phyloP scores from a whole-genome alignment of 2,797 vertebrate genomes.

The Natrix natrix region DNA sequence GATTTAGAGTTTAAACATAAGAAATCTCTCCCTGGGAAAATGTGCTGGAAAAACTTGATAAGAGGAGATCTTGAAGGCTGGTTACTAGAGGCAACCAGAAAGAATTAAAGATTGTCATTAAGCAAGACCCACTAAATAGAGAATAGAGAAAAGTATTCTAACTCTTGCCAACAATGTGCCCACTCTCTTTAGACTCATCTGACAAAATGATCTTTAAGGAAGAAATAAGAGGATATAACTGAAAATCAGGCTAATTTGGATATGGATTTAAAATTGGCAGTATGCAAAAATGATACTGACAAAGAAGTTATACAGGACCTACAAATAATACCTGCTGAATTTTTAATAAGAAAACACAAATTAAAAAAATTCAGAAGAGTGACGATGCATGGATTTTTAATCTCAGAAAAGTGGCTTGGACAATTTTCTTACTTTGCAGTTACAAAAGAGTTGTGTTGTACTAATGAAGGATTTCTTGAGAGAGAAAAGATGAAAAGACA shows the following conservation, averaged over 20 bases:
- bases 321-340: not conserved
- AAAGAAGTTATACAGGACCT: not conserved
- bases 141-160: not conserved
- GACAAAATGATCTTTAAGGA: not conserved
- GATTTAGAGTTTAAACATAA: too few relatives aligned
- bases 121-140: not conserved
- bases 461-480: not conserved
- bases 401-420: not conserved
- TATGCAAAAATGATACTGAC: not conserved
- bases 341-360: not conserved
- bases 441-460: not conserved
- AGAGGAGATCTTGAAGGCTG: too few relatives aligned
- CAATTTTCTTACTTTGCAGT: not conserved
- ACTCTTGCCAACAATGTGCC: not conserved
- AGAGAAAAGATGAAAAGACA: not conserved
- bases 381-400: not conserved
- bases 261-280: not conserved
- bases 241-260: not conserved
- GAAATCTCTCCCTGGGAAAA: too few relatives aligned
- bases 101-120: not conserved
- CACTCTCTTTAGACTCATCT: not conserved
- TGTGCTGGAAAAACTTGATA: too few relatives aligned
- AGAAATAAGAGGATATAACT: not conserved
- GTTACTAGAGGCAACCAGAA: not conserved
- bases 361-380: not conserved